phyloP scores from a whole-genome alignment of 2,888 invertebrate genomes.

The Muschampia plurimacula region DNA sequence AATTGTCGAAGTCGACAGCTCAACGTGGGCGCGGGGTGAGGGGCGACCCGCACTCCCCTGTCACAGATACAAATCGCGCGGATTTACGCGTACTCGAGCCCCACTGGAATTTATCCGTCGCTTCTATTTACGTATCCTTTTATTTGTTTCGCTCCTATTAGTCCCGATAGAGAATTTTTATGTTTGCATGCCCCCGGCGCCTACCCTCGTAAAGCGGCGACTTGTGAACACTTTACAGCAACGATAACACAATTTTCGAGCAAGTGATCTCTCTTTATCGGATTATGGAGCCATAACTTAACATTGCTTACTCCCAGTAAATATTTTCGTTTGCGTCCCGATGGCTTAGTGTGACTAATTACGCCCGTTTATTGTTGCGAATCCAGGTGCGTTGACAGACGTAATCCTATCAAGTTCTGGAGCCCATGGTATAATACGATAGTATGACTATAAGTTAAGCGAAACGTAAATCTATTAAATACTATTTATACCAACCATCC shows the following conservation, averaged over 20 bases:
- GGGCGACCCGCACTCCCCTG: conserved; percentile 70
- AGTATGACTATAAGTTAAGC: background rate
- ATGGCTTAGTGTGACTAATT: conserved; percentile 75
- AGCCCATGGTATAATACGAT: conserved; percentile 11
- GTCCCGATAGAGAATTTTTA: conserved; percentile 86
- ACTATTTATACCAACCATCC: background rate
- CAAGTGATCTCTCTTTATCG: conserved; percentile 77
- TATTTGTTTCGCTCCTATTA: conserved; percentile 85
- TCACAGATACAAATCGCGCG: conserved; percentile 86
- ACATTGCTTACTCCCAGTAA: conserved; percentile 66
- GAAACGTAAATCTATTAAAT: background rate
- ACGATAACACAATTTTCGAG: conserved; percentile 79
- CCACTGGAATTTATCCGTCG: conserved; percentile 83
- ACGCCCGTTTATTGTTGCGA: conserved; percentile 64
- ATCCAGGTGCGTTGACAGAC: conserved; percentile 73
- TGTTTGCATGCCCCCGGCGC: conserved; percentile 79
- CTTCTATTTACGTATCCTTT: conserved; percentile 85
- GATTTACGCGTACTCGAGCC: conserved; percentile 84
- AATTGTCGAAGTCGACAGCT: conserved; percentile 65
- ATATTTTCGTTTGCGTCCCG: conserved; percentile 72
- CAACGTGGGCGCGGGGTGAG: conserved; percentile 45
- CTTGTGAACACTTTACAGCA: conserved; percentile 80
- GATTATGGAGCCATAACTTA: conserved; percentile 81
- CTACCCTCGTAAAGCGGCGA: conserved; percentile 83
- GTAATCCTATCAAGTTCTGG: conserved; percentile 59